Percentiles rank a stretch among this genome's conserved stretches.
phyloP scores from a whole-genome alignment of 2,113 vertebrate genomes.

The Balaeniceps rex region DNA sequence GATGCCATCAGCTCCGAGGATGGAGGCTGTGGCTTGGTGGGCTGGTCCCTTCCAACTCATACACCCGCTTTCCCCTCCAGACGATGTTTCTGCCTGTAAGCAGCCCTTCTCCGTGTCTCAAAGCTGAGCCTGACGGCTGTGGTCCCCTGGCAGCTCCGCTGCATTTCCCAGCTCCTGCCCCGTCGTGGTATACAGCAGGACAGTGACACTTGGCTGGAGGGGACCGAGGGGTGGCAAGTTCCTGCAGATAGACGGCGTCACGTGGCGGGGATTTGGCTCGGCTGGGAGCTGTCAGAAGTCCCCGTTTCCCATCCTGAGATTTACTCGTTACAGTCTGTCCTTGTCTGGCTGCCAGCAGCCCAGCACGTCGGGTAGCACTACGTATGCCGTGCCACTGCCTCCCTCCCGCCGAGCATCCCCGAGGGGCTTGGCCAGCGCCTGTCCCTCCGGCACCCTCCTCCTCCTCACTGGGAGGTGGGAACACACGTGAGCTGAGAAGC shows the following conservation, averaged over 20 bases:
- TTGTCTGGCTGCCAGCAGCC: neutral
- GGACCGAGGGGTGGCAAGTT: neutral
- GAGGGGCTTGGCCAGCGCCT: neutral
- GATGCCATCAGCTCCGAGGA: neutral
- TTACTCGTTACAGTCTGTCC: neutral
- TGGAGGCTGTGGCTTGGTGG: neutral
- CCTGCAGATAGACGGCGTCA: neutral
- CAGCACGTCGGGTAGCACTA: accelerated
- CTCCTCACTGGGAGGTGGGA: neutral
- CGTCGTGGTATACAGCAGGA: accelerated
- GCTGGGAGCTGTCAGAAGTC: neutral
- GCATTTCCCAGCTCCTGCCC: neutral
- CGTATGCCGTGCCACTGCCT: neutral
- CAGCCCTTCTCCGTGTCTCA: neutral
- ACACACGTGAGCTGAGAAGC: neutral
- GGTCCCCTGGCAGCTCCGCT: neutral
- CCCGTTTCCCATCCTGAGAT: neutral
- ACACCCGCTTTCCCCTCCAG: accelerated
- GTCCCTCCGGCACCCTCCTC: neutral
- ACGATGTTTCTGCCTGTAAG: accelerated
- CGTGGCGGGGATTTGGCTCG: neutral
- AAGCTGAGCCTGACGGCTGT: accelerated
- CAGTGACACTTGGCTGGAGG: neutral
- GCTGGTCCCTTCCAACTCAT: neutral
- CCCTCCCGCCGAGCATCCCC: neutral